phyloP scores from a whole-genome alignment of 30 jellyfish, hydroid and myxozoan species.

The Phacellophora camtschatica region DNA sequence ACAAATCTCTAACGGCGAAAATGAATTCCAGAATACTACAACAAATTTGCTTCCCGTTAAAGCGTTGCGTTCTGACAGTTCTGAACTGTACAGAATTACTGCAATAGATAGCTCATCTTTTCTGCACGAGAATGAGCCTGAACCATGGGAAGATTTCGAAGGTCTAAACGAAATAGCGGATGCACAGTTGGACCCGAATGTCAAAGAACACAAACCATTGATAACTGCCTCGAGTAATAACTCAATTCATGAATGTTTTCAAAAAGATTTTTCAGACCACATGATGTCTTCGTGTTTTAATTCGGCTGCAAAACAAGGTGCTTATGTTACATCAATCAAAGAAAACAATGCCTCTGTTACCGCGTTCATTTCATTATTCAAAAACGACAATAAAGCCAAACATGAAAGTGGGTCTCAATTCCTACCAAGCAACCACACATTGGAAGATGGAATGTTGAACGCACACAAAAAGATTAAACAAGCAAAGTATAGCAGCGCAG shows the following conservation, averaged over 20 bases:
- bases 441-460: conserved; percentile 9
- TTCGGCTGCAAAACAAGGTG: neutral
- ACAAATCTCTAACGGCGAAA: too few species aligned
- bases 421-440: conserved; percentile 15
- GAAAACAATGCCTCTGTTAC: neutral
- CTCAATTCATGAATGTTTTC: neutral
- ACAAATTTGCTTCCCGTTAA: too few species aligned
- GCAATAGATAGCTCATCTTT: too few species aligned
- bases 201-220: neutral
- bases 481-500: neutral
- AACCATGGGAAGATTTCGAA: too few species aligned
- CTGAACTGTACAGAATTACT: too few species aligned
- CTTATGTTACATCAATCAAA: neutral
- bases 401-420: neutral
- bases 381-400: neutral
- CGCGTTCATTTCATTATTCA: conserved; percentile 4
- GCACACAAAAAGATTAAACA: neutral
- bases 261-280: neutral
- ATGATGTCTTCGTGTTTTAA: neutral
- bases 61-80: too few species aligned
- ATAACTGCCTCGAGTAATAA: neutral
- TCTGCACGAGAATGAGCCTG: too few species aligned
- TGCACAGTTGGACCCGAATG: neutral
- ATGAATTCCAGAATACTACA: too few species aligned
- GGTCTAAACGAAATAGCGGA: neutral